Evolutionary conservation across 1,140 invertebrate species (phyloP), one percentile per base, ranked within the genome.

Genomic region (Zaprionus camerounensis): DNA sequence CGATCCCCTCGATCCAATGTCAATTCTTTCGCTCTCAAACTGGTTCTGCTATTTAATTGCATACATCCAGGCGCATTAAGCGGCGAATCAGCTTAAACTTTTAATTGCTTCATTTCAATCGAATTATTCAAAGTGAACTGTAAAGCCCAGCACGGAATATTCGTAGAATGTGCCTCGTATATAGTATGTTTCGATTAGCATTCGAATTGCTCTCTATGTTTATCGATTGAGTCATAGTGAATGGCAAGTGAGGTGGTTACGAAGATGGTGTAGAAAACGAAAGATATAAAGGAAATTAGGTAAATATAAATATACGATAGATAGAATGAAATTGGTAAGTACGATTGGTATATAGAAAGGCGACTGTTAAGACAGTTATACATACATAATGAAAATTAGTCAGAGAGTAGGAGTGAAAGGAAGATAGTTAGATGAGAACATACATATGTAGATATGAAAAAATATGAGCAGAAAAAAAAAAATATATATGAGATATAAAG

Each of bases 21-120:
- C 57, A 41, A 56, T 51, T 70, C 61, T 68, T 13, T 24, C 34
- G 15, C 15, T 44, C 9, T 12, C 12, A 34, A 57, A 71, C 58
- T 24, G 53, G 28, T 36, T 49, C 41, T 49, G 20, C 20, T 20
- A 7, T n/a, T 17, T 64, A 84, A 85, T 78, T 78, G 82, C 81
- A 67, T 85, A 71, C 70, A 84, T 77, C 64, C 68, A 62, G 82
- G 66, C 74, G 74, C 66, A 74, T 67, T 51, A 34, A 55, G 51
- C 61, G 31, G n/a, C 24, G n/a, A 22, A 53, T 70, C 36, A 28
- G 31, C 26, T 51, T 46, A 49, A 58, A 53, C 24, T 38, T 22
- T 22, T 62, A 61, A 78, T 36, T 36, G 41, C 53, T 51, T 13
- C 20, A 56, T 56, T 56, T 56, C 22, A 15, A 56, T 28, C 7